Percentiles rank a stretch among this genome's conserved stretches.
phyloP scores from a whole-genome alignment of 2,113 vertebrate genomes.

The Columba livia region DNA sequence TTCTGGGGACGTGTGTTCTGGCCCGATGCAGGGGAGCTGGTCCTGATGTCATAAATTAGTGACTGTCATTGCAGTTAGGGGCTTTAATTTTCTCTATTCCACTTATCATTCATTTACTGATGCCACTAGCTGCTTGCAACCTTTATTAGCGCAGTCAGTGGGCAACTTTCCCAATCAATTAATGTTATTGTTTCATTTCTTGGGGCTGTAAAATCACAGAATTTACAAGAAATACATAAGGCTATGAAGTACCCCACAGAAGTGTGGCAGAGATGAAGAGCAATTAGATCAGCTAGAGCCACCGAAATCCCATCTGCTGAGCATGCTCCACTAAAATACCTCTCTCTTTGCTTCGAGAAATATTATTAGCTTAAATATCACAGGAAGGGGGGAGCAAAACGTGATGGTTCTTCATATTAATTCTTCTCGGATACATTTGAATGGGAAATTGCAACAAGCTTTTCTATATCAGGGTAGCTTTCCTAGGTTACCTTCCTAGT shows the following conservation, averaged over 20 bases:
- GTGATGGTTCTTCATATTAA: not conserved
- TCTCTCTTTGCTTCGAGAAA: not conserved
- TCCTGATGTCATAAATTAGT: not conserved
- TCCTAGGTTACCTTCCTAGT: not conserved
- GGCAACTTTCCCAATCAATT: constrained; percentile 55
- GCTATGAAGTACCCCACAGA: not conserved
- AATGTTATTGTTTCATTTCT: constrained; percentile 36
- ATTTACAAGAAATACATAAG: not conserved
- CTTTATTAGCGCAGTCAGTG: not conserved
- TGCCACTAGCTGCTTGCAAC: not conserved
- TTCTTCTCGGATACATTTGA: not conserved
- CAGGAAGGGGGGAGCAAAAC: not conserved
- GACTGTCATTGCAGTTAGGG: not conserved
- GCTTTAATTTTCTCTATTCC: not conserved
- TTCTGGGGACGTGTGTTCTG: not conserved
- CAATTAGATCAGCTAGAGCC: not conserved
- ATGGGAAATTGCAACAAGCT: not conserved
- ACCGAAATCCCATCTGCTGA: constrained; percentile 10
- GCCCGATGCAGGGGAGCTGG: not conserved
- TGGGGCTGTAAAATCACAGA: not conserved
- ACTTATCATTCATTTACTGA: not conserved
- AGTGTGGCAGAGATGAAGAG: not conserved
- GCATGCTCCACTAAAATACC: not conserved
- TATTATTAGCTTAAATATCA: not conserved
- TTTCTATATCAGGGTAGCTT: not conserved